A percentile compares a stretch with the other conserved stretches of the same genome.
These are phyloP conservation scores for Eugnorisma glareosa DNA, from an alignment of 2,888 invertebrate species.

Conservation along the genomic window DNA sequence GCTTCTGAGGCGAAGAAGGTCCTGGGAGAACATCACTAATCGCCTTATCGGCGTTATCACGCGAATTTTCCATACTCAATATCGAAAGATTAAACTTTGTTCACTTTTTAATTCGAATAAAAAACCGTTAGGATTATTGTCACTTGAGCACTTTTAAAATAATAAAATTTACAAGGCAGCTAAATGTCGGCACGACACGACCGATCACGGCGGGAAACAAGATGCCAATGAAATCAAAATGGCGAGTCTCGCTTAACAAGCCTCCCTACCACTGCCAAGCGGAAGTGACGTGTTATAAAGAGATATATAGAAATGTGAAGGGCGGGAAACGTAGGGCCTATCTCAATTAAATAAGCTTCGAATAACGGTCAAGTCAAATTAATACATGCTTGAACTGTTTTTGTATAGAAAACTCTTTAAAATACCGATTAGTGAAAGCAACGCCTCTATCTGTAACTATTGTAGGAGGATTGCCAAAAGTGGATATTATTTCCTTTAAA, in stretches of 20 bases:
- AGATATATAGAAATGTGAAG: background rate
- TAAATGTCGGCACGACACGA: background rate
- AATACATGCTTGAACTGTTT: no score
- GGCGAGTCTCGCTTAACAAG: no score
- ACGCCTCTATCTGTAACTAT: no score
- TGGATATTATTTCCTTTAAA: no score
- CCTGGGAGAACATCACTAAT: conserved; percentile 4
- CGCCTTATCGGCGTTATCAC: background rate
- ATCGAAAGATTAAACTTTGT: background rate
- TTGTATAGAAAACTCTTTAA: no score
- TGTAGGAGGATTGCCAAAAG: no score
- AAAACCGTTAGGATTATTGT: background rate
- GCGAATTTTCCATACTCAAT: background rate
- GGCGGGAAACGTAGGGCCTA: background rate
- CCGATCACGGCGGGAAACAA: background rate
- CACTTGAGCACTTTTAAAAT: background rate
- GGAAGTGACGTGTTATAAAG: background rate
- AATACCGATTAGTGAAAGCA: no score
- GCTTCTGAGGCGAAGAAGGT: background rate
- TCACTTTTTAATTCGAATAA: background rate
- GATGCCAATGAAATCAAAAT: background rate
- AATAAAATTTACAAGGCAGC: background rate
- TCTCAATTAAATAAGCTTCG: background rate
- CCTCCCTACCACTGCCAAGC: background rate
- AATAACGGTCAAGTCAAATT: background rate